A percentile compares a stretch with the other conserved stretches of the same genome.
phyloP scores from a whole-genome alignment of 2,888 invertebrate species.

The Lutraria lutraria region DNA sequence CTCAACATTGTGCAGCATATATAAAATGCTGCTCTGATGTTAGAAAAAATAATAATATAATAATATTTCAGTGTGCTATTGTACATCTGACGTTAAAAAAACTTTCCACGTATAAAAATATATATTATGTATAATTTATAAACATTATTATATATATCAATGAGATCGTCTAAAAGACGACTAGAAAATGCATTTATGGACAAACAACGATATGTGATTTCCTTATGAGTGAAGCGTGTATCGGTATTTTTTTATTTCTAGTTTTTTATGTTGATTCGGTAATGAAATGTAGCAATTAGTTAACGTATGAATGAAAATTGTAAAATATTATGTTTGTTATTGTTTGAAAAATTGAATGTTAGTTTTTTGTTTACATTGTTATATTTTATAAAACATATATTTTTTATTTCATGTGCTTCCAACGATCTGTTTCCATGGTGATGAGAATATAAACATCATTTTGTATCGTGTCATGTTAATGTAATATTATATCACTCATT shows the following conservation, averaged over 20 bases:
- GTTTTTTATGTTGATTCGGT: background rate
- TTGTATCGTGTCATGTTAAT: background rate
- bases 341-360: background rate
- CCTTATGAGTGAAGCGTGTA: background rate
- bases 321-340: background rate
- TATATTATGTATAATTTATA: background rate
- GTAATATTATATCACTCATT: background rate
- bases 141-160: background rate
- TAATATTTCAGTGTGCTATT: background rate
- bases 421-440: constrained; percentile 25
- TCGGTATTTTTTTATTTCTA: background rate
- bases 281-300: background rate
- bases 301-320: background rate
- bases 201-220: background rate
- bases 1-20: background rate
- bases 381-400: constrained; percentile 8
- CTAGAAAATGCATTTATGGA: background rate
- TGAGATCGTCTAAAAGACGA: constrained; percentile 14
- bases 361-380: background rate
- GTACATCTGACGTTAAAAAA: background rate
- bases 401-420: constrained; percentile 15
- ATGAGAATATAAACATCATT: constrained; percentile 4
- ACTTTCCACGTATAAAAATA: background rate
- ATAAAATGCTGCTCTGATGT: background rate
- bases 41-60: background rate